phyloP scores from a whole-genome alignment of 2,113 vertebrate genomes.

The Psilopogon haemacephalus region DNA sequence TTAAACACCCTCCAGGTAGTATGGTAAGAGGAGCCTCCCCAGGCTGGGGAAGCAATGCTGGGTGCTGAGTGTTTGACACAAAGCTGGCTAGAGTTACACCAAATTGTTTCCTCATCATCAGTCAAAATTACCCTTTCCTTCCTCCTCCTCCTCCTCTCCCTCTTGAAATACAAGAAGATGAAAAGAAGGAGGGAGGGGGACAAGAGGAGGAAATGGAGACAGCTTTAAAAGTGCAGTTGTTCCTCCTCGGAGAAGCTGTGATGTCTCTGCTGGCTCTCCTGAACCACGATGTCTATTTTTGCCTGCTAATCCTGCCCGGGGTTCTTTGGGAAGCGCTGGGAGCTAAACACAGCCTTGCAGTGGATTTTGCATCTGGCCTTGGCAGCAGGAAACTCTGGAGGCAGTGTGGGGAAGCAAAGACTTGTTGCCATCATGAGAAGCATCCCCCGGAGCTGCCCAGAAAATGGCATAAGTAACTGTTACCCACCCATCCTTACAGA shows the following conservation, averaged over 20 bases:
- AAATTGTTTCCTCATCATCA: conserved; percentile 15
- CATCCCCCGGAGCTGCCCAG: background rate
- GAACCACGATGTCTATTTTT: background rate
- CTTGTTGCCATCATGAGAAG: fast-evolving
- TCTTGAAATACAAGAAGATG: conserved; percentile 33
- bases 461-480: background rate
- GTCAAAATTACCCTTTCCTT: conserved; percentile 33
- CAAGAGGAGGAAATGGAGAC: background rate
- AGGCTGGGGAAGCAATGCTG: background rate
- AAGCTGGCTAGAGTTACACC: background rate
- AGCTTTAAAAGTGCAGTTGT: background rate
- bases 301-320: fast-evolving
- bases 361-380: background rate
- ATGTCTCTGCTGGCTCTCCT: too few species aligned
- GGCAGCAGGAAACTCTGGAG: background rate
- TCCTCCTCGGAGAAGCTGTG: background rate
- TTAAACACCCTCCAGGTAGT: conserved; percentile 24
- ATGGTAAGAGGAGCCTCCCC: background rate
- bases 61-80: conserved; percentile 49
- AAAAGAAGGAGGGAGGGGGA: background rate
- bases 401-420: background rate
- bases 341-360: background rate
- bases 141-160: background rate
- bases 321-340: background rate
- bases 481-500: fast-evolving